These are phyloP conservation scores for Coregonus ussuriensis DNA, from an alignment of 2,797 vertebrate genomes.

Conservation along the genomic window DNA sequence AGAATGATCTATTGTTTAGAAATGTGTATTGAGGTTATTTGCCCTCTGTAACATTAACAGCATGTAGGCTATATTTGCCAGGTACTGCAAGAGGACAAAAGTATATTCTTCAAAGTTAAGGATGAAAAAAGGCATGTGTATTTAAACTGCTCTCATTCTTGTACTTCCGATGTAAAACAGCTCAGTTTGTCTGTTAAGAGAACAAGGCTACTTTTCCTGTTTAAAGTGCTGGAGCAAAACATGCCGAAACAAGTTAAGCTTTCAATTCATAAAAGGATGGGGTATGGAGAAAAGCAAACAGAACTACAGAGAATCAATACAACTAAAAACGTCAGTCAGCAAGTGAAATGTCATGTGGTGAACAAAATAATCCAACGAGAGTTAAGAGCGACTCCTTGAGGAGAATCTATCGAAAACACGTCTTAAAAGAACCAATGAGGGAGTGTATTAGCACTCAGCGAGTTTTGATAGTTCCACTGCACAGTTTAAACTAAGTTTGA, in stretches of 20 bases:
- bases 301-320: neutral
- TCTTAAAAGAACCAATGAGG: neutral
- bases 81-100: neutral
- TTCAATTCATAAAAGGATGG: neutral
- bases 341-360: neutral
- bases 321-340: neutral
- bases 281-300: neutral
- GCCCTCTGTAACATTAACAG: too few relatives aligned
- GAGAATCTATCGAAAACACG: neutral
- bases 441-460: neutral
- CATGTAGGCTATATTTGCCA: too few relatives aligned
- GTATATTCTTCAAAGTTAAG: neutral
- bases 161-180: neutral
- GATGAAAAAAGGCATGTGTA: neutral
- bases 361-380: neutral
- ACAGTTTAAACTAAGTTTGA: neutral
- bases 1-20: neutral
- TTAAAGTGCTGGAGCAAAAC: slow-evolving; percentile 1
- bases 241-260: neutral
- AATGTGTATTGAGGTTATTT: neutral
- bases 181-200: neutral
- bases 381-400: neutral
- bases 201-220: neutral
- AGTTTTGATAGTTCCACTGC: neutral
- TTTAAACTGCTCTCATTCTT: neutral